These are phyloP conservation scores for Dromas ardeola DNA, from an alignment of 2,113 vertebrate genomes.

Conservation along the genomic window DNA sequence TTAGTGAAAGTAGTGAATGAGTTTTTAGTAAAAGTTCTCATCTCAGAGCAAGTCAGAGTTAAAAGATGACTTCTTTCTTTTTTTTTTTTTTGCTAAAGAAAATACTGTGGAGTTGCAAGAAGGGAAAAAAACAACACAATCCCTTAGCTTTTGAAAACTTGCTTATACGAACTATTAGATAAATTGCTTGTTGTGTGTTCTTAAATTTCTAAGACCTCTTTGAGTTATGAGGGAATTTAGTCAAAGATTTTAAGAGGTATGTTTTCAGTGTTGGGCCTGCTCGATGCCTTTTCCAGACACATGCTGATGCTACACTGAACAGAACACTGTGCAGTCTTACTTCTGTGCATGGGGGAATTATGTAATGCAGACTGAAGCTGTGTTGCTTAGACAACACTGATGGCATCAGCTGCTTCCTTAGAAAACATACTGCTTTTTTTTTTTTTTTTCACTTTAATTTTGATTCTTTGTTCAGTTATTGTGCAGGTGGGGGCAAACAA, in stretches of 20 bases:
- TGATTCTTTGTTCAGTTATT: not conserved
- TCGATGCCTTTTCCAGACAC: not conserved
- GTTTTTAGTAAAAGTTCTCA: not conserved
- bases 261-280: no score
- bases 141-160: not conserved
- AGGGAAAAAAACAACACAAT: not conserved
- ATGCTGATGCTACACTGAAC: not conserved
- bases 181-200: not conserved
- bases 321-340: not conserved
- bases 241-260: not conserved
- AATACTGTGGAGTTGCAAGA: not conserved
- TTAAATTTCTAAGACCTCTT: not conserved
- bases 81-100: not conserved
- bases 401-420: not conserved
- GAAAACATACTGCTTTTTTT: not conserved
- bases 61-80: not conserved
- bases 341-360: not conserved
- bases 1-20: no score
- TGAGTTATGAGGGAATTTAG: not conserved
- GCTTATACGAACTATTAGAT: not conserved
- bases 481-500: no score
- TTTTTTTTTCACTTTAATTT: no score
- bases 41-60: not conserved
- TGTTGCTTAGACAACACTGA: not conserved
- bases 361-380: fast-evolving